Evolutionary conservation across 2,888 invertebrate genomes (phyloP), one percentile per base, ranked within the genome.

Genomic region (Electrophaes corylata): DNA sequence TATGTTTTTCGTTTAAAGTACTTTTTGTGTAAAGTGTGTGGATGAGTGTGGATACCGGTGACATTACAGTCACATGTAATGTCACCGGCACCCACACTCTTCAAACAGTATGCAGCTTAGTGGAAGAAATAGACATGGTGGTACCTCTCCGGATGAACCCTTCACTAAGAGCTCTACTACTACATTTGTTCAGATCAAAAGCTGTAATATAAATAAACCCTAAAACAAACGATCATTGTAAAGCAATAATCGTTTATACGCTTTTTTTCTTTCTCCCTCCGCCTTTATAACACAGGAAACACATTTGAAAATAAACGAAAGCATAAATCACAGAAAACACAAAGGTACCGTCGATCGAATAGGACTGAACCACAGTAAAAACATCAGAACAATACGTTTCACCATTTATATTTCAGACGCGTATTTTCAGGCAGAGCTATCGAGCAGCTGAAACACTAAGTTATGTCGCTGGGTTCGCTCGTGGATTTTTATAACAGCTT

Each of bases 381-480:
- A 41, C 23, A 10, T 20, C 3, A 14, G 31, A 35, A 55, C 55
- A 55, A 55, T 48, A 55, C 43, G 43, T 29, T 48, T 14, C 41
- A 8, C 19, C 37, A 46, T 44, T 52, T 20, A 45, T 53, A 54
- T 41, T 33, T 12, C 12, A 33, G 31, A 10, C 18, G 19, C 23
- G 41, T 40, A 18, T 23, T 41, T 48, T 35, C 20, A 31, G 45
- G 45, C 31, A 31, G 20, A 43, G 26, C 6, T 20, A 4, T 18
- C 31, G 10, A 33, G 49, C 2, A 10, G 26, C 29, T 19, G 20
- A 41, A 26, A 35, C 14, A 23, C 29, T 44, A 12, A 19, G 19
- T 18, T 19, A n/a, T 43, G 2, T 14, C 37, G 16, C 10, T 10
- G 10, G 37, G 3, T 37, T 37, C 16, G 16, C 8, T 16, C 6